Evolutionary conservation across 2,797 vertebrate genomes (phyloP), one percentile per base, ranked within the genome.

Genomic region (Helarctos malayanus): DNA sequence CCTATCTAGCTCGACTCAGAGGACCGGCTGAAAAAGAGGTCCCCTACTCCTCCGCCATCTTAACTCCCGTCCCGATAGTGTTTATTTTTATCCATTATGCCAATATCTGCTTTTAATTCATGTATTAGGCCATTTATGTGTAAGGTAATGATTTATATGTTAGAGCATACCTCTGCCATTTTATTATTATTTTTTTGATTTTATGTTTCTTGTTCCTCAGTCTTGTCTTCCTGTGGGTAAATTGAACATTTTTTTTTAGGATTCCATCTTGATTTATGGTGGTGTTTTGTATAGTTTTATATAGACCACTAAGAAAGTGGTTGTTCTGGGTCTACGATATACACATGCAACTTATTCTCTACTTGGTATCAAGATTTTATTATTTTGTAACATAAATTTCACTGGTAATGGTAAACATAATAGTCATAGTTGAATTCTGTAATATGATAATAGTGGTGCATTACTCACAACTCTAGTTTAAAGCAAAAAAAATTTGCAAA

Each of bases 71-170:
- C 35, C 35, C 35, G 35, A 38, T 38, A 38, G 35, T 38, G 35
- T 38, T 38, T 81, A 52, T 41, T 89, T 86, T 88, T 84, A 59
- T 65, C 35, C 25, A 49, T 27, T 61, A 23, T 86, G 52, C 16
- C n/a, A 45, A 63, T 89, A 21, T 73, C 73, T 85, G 19, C 16
- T 86, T 73, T 92, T 89, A 89, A 81, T 61, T 94, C 29, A 9
- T 68, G 45, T 71, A 38, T 93, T 89, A 81, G 8, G 69, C 16
- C 13, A 75, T 89, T 84, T 85, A 61, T 75, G 80, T 89, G 84
- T 94, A 92, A 54, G 73, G n/a, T 71, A 86, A 38, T 59, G 61
- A 21, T 87, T 82, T 68, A 54, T 85, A 83, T 41, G 16, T 78
- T 78, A 87, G n/a, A 68, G 12, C 7, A 32, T 83, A 80, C 69